Conservation (phyloP, 2,888 invertebrate species). For the Cloeon dipterum region DNA sequence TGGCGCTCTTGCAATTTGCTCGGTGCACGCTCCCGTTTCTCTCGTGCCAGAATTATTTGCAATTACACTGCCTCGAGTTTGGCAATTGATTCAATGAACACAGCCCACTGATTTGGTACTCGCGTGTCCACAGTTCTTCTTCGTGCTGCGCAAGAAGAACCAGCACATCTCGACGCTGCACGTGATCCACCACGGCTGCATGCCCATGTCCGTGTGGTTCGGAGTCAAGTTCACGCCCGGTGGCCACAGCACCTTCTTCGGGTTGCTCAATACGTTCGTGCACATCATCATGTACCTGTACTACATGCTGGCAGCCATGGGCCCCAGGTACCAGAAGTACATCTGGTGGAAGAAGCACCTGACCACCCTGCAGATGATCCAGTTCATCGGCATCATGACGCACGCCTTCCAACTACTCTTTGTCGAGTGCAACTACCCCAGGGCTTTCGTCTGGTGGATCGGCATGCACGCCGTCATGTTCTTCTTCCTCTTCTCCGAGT, state of each 20-base stretch:
- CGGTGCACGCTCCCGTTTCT: no score
- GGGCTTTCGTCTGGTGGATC: slow-evolving; percentile 75
- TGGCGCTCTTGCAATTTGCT: no score
- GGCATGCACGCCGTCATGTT: slow-evolving; percentile 81
- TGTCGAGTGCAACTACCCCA: slow-evolving; percentile 74
- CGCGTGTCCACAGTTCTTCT: slow-evolving; percentile 22
- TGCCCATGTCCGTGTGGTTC: slow-evolving; percentile 27
- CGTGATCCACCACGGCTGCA: slow-evolving; percentile 26
- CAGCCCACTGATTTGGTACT: no score
- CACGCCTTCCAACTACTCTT: slow-evolving; percentile 79
- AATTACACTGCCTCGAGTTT: no score
- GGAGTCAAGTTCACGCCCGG: slow-evolving; percentile 31
- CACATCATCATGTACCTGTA: slow-evolving; percentile 89
- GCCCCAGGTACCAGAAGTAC: slow-evolving; percentile 64
- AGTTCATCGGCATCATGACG: slow-evolving; percentile 68
- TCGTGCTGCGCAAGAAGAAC: slow-evolving; percentile 23
- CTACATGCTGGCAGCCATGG: slow-evolving; percentile 72
- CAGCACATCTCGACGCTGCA: slow-evolving; percentile 24
- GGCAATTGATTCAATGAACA: no score
- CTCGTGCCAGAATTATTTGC: no score
- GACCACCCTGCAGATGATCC: slow-evolving; percentile 76
- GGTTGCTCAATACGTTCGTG: slow-evolving; percentile 80
- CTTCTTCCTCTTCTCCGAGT: slow-evolving; percentile 76
- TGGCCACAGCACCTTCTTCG: slow-evolving; percentile 86
- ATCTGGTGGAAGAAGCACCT: slow-evolving; percentile 94